Percentiles rank a stretch among this genome's conserved stretches.
These are phyloP conservation scores for Scolopax bukidnonensis DNA, from an alignment of 2,797 vertebrate genomes.

Conservation along the genomic window DNA sequence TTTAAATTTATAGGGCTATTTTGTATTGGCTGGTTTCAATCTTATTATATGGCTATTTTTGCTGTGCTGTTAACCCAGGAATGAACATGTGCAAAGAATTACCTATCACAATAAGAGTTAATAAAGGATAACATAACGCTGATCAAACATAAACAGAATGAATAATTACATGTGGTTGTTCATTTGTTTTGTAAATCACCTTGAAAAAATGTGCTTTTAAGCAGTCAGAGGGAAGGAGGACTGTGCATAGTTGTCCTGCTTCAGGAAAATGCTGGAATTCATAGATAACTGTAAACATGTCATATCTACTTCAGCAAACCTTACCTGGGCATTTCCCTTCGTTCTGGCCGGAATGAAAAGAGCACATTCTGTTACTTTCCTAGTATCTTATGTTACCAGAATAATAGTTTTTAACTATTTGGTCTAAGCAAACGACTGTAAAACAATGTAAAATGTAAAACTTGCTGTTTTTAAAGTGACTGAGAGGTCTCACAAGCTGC, in stretches of 20 bases:
- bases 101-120: constrained; percentile 21
- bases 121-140: constrained; percentile 35
- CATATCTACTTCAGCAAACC: background rate
- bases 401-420: background rate
- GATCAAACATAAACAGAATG: constrained; percentile 25
- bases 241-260: background rate
- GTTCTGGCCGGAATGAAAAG: background rate
- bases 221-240: background rate
- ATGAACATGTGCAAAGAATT: constrained; percentile 58
- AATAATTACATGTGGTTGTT: constrained; percentile 19
- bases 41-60: background rate
- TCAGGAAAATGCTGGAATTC: background rate
- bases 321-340: background rate
- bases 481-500: background rate
- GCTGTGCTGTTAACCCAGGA: background rate
- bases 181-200: background rate
- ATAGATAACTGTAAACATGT: background rate
- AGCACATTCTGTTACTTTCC: background rate
- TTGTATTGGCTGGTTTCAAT: background rate
- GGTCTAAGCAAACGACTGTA: background rate
- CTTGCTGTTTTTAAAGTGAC: background rate
- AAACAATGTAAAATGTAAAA: background rate
- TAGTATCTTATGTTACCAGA: background rate
- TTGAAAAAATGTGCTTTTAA: background rate
- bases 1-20: constrained; percentile 41